Evolutionary conservation across 1,140 invertebrate genomes (phyloP).

Genomic region (Acyrthosiphon pisum): DNA sequence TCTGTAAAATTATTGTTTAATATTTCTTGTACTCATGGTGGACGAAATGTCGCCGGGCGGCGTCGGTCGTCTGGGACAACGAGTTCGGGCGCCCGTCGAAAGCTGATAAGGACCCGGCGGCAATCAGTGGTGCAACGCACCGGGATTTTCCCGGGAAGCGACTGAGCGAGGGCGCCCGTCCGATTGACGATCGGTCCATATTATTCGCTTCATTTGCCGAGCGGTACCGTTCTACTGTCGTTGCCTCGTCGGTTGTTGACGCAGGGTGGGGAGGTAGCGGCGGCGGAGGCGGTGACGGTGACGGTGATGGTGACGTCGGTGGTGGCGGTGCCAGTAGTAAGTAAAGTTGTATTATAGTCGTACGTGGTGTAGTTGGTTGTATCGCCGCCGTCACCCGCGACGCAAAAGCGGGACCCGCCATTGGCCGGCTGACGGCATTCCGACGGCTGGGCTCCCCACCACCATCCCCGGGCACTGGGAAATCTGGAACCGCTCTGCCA

Average conservation of each 20-base stretch:
- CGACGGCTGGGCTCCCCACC: constrained; percentile 44
- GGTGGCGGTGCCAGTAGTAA: neutral
- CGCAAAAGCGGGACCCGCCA: constrained; percentile 45
- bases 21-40: neutral
- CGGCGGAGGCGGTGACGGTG: neutral
- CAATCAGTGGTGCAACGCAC: constrained; percentile 44
- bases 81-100: neutral
- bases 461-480: constrained; percentile 35
- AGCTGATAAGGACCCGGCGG: constrained; percentile 7
- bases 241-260: neutral
- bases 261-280: too few species aligned
- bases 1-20: neutral
- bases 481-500: constrained; percentile 55
- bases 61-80: neutral
- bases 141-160: constrained; percentile 28
- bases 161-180: neutral
- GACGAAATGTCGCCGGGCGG: neutral
- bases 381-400: constrained; percentile 53
- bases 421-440: constrained; percentile 52
- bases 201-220: constrained; percentile 38
- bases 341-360: constrained; percentile 9
- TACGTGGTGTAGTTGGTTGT: constrained; percentile 46
- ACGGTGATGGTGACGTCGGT: neutral
- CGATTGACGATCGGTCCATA: constrained; percentile 44
- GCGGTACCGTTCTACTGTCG: neutral